Conservation (phyloP, 2,888 invertebrate genomes). For the Diarsia dahlii region DNA sequence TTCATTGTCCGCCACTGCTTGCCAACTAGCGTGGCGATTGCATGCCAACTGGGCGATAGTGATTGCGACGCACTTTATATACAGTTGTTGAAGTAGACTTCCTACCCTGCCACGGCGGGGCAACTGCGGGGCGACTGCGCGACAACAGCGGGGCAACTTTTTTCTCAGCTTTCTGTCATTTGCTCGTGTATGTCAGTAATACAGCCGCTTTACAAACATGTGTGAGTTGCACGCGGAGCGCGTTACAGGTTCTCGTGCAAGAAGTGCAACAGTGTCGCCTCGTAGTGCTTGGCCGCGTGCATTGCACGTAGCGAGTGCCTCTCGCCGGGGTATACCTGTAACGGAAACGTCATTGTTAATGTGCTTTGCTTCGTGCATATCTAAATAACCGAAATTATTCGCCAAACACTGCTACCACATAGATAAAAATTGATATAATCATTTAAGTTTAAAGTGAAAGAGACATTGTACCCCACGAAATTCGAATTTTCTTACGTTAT, state of each 20-base stretch:
- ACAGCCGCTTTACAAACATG: conserved; percentile 28
- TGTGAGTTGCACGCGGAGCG: conserved; percentile 5
- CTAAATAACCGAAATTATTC: too few species aligned
- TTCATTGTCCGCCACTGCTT: conserved; percentile 16
- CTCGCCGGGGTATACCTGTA: conserved; percentile 98
- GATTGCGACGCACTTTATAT: conserved; percentile 4
- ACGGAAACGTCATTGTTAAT: background rate
- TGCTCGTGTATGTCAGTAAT: conserved; percentile 13
- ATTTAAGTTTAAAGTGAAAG: too few species aligned
- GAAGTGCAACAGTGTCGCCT: conserved; percentile 98
- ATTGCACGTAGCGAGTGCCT: conserved; percentile 98
- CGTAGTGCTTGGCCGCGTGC: conserved; percentile 99
- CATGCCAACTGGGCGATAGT: background rate
- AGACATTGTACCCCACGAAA: too few species aligned
- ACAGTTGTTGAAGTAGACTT: background rate
- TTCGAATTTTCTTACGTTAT: too few species aligned
- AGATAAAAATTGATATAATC: too few species aligned
- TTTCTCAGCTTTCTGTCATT: conserved; percentile 3
- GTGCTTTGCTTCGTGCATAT: background rate
- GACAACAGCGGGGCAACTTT: conserved; percentile 9
- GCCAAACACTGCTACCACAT: too few species aligned
- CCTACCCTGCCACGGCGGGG: conserved; percentile 19
- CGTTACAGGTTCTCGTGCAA: conserved; percentile 92
- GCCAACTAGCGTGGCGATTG: conserved; percentile 5
- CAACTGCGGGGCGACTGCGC: conserved; percentile 25